Evolutionary conservation across 2,797 vertebrate species (phyloP).

Genomic region (Ispidina picta): DNA sequence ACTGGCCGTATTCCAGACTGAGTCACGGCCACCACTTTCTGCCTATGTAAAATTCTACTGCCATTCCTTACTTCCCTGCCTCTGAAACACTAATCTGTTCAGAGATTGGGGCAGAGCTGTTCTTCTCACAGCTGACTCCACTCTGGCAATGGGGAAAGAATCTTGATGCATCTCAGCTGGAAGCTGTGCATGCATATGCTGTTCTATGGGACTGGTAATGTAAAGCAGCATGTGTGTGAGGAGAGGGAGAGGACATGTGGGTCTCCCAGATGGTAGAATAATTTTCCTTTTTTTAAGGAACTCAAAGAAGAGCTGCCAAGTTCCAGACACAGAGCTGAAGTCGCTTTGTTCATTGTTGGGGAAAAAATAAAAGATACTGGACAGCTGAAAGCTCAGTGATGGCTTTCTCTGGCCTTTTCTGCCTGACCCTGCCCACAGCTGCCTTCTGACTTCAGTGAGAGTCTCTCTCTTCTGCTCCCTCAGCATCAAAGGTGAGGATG

Average conservation of each 20-base stretch:
- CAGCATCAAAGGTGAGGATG: neutral
- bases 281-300: slow-evolving; percentile 36
- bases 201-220: neutral
- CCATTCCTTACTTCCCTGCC: neutral
- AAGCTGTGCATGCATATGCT: neutral
- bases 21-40: neutral
- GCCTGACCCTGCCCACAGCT: neutral
- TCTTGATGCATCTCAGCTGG: neutral
- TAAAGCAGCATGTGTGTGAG: neutral
- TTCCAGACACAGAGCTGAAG: slow-evolving; percentile 29
- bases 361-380: neutral
- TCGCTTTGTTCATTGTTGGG: neutral
- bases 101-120: neutral
- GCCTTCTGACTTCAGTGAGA: neutral
- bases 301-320: slow-evolving; percentile 14
- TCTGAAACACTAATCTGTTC: neutral
- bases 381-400: neutral
- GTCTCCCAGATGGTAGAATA: slow-evolving; percentile 44
- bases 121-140: neutral
- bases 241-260: slow-evolving; percentile 22
- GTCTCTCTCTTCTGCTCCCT: neutral
- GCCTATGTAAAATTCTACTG: neutral
- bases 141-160: neutral
- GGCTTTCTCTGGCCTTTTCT: slow-evolving; percentile 11
- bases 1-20: neutral